A percentile compares a stretch with the other conserved stretches of the same genome.
phyloP scores from a whole-genome alignment of 1,140 invertebrate genomes.

The Trinorchestia longiramus region DNA sequence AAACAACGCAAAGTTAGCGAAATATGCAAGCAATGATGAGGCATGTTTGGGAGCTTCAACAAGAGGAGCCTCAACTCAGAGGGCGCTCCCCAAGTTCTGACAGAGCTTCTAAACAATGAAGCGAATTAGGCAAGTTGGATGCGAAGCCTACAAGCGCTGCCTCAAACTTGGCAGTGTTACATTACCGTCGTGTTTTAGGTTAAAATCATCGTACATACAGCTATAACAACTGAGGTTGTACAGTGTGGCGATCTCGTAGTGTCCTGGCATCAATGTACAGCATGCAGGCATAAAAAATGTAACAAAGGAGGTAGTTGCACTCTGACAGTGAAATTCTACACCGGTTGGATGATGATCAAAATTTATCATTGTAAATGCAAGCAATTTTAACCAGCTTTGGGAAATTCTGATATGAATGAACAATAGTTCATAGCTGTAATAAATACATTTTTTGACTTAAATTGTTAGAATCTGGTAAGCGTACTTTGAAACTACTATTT shows the following conservation, averaged over 20 bases:
- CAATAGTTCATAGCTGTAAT: background rate
- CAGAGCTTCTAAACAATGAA: constrained; percentile 48
- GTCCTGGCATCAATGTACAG: background rate
- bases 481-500: no score
- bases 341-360: background rate
- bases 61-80: background rate
- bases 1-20: constrained; percentile 13
- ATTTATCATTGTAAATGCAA: background rate
- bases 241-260: background rate
- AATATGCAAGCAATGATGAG: constrained; percentile 44
- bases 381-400: background rate
- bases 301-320: background rate
- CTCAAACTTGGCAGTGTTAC: background rate
- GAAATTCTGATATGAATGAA: background rate
- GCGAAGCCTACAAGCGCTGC: background rate
- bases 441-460: background rate
- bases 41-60: constrained; percentile 16
- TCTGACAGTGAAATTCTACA: background rate
- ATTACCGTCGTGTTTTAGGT: background rate
- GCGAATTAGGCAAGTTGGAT: constrained; percentile 49
- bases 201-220: background rate
- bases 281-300: background rate
- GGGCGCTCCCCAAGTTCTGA: constrained; percentile 21
- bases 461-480: no score
- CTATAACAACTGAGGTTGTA: background rate